Percentiles rank a stretch among this genome's conserved stretches.
These are phyloP conservation scores for Lycodopsis pacificus DNA, from an alignment of 2,797 vertebrate genomes.

Conservation along the genomic window DNA sequence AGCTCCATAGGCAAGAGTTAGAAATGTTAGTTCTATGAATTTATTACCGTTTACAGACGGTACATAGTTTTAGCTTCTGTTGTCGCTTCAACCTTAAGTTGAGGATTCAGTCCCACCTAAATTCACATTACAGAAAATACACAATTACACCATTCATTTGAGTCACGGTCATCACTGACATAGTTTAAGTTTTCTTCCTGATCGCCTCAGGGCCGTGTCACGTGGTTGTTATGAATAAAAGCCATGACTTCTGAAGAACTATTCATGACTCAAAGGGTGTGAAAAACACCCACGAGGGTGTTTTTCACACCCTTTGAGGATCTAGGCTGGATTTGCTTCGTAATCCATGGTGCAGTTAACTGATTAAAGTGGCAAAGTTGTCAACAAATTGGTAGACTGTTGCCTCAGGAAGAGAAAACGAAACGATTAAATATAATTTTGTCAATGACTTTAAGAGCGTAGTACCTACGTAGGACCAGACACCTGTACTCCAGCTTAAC, in stretches of 20 bases:
- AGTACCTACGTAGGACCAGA: background rate
- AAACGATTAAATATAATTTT: background rate
- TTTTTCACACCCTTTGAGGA: too few relatives aligned
- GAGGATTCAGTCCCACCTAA: background rate
- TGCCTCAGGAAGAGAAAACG: background rate
- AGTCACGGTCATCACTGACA: background rate
- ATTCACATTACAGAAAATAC: background rate
- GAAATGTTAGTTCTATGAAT: background rate
- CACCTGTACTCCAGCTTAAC: background rate
- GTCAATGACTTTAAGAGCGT: background rate
- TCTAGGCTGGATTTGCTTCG: background rate
- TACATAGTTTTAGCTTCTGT: background rate
- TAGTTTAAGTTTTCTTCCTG: background rate
- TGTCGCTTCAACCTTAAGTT: background rate
- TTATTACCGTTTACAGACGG: background rate
- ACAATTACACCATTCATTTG: background rate
- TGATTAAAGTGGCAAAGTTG: background rate
- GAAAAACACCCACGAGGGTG: background rate
- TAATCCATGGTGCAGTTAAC: background rate
- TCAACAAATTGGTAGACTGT: background rate
- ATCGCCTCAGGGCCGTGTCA: slow-evolving; percentile 35
- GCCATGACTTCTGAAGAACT: slow-evolving; percentile 26
- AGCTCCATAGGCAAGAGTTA: background rate
- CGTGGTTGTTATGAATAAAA: slow-evolving; percentile 44
- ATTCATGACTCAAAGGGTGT: slow-evolving; percentile 24